phyloP scores from a whole-genome alignment of 2,888 invertebrate genomes.

The Hirudinaria manillensis region DNA sequence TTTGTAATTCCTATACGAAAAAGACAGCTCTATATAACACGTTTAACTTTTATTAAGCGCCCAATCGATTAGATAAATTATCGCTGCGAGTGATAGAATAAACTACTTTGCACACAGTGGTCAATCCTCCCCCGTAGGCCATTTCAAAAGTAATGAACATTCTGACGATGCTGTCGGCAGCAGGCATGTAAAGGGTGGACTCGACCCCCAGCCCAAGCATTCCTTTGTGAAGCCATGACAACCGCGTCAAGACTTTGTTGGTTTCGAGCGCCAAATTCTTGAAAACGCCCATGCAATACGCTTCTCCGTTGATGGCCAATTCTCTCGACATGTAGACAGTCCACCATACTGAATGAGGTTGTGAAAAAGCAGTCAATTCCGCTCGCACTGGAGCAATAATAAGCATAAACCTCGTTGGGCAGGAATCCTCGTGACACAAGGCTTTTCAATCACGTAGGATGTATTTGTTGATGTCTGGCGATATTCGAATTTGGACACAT shows the following conservation, averaged over 20 bases:
- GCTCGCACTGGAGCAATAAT: neutral
- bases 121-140: neutral
- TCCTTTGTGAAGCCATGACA: neutral
- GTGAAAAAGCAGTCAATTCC: no score
- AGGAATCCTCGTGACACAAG: neutral
- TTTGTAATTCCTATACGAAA: no score
- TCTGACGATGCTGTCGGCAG: neutral
- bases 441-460: neutral
- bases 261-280: neutral
- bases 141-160: neutral
- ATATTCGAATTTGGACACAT: neutral
- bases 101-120: neutral
- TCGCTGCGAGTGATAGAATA: no score
- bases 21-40: no score
- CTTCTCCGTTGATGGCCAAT: neutral
- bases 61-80: no score
- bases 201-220: neutral
- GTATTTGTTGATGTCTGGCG: neutral
- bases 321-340: neutral
- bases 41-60: no score
- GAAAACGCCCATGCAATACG: neutral
- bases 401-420: neutral
- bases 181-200: neutral
- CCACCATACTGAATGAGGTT: conserved; percentile 1
- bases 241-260: neutral